phyloP scores from a whole-genome alignment of 2,888 invertebrate species.

The Eupeodes luniger region DNA sequence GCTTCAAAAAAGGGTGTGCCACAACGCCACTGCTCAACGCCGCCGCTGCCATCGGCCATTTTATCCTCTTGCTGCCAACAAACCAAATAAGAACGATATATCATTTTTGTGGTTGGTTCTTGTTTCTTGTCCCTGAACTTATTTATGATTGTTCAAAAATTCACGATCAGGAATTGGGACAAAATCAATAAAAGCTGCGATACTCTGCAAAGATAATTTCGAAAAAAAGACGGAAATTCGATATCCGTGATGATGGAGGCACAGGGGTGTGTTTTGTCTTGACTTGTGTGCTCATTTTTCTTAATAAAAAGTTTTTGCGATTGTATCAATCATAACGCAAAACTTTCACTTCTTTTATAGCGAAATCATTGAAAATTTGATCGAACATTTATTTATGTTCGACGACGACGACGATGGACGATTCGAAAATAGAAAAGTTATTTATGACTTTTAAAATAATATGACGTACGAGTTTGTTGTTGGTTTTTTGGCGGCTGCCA shows the following conservation, averaged over 20 bases:
- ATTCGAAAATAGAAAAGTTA: constrained; percentile 27
- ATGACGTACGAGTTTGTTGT: constrained; percentile 1
- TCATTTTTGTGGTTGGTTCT: constrained; percentile 51
- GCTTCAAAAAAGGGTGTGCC: constrained; percentile 56
- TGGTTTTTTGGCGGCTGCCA: background rate
- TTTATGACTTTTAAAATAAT: constrained; percentile 40
- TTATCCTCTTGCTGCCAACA: background rate
- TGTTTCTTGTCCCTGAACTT: constrained; percentile 62
- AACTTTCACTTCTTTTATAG: constrained; percentile 61
- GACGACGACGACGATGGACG: background rate
- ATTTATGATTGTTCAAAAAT: constrained; percentile 16
- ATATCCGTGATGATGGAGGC: background rate
- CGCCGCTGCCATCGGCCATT: background rate
- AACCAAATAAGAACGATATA: constrained; percentile 44
- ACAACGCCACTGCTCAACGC: background rate
- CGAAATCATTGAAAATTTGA: constrained; percentile 51
- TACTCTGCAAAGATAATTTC: background rate
- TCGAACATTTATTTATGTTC: constrained; percentile 59
- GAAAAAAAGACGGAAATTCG: constrained; percentile 17
- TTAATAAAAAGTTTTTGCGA: background rate
- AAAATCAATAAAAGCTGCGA: background rate
- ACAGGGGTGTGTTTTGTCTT: too few relatives aligned
- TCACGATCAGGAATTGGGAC: constrained; percentile 52
- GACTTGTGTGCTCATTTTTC: background rate
- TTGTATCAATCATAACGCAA: constrained; percentile 3